These are phyloP conservation scores for Drosophila putrida DNA, from an alignment of 2,888 invertebrate species.

Conservation along the genomic window DNA sequence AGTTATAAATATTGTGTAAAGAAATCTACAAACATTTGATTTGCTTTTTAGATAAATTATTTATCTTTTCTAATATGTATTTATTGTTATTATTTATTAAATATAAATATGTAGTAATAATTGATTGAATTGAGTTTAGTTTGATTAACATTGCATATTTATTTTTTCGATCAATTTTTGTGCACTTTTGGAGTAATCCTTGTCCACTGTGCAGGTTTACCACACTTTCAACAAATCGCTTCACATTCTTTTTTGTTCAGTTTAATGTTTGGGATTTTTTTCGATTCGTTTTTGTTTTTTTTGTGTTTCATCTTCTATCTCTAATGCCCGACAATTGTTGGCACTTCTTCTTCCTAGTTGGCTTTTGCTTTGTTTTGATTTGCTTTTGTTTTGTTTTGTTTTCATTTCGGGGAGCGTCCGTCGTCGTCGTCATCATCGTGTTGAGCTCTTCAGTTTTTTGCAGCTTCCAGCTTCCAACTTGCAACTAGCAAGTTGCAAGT, in stretches of 20 bases:
- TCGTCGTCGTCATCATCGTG: slow-evolving; percentile 58
- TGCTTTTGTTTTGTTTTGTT: slow-evolving; percentile 28
- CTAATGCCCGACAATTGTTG: slow-evolving; percentile 80
- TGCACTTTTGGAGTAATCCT: not conserved
- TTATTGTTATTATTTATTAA: not conserved
- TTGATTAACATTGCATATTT: no score
- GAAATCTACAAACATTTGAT: no score
- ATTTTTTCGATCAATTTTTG: not conserved
- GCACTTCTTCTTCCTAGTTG: slow-evolving; percentile 76
- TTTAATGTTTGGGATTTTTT: slow-evolving; percentile 55
- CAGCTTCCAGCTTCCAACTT: slow-evolving; percentile 48
- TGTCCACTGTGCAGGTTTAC: slow-evolving; percentile 52
- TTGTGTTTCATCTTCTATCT: slow-evolving; percentile 68
- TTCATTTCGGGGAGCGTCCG: slow-evolving; percentile 70
- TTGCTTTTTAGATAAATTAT: not conserved
- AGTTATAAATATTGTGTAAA: no score
- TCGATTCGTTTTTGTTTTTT: slow-evolving; percentile 33
- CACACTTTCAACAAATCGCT: slow-evolving; percentile 75
- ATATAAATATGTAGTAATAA: no score
- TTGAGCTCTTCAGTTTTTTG: slow-evolving; percentile 58
- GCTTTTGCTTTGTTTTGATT: slow-evolving; percentile 61
- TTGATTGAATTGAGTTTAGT: no score
- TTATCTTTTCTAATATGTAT: not conserved
- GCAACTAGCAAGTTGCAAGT: slow-evolving; percentile 29
- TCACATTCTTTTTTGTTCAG: slow-evolving; percentile 72